Evolutionary conservation across 2,888 invertebrate species (phyloP), one percentile per base, ranked within the genome.

Genomic region (Sphaerophoria rueppellii): DNA sequence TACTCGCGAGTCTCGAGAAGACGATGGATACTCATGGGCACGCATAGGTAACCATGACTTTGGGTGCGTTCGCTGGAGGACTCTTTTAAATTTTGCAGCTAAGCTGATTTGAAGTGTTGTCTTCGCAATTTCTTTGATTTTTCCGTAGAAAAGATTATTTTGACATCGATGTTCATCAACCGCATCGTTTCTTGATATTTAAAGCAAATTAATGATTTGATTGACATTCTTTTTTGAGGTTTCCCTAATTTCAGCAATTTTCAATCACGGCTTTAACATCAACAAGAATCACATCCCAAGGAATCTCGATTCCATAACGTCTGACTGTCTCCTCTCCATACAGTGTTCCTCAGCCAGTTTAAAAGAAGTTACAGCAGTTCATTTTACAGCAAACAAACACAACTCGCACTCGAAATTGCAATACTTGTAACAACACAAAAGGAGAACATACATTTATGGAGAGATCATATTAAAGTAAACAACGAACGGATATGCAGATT

Each of bases 401-500:
- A 50, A 50, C 65, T 65, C 7, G 43, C 12, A 43, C 43, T 43
- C 11, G 4, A n/a, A 65, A 60, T 65, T 67, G 72, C 75, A 72
- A 65, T 65, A 12, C 16, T 58, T 75, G 71, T 61, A 14, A 35
- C 4, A 54, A 60, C 55, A 69, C 43, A 73, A 77, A 80, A 76
- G 57, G 58, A 61, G 71, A 61, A 12, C 9, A 6, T 67, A 67
- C 12, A 37, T 1, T 3, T 14, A 40, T 1, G 2, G 1, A 5
- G 35, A 16, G 2, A 40, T 24, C 40, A 40, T 35, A 1, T 24
- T n/a, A n/a, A 6, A 43, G 40, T 6, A 16, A 35, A 57, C 46
- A 65, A 43, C 43, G 75, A 76, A 80, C 85, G 85, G 85, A 85
- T 77, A 85, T 85, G 85, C 85, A 85, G 77, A 85, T 85, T 70